phyloP scores from a whole-genome alignment of 2,888 invertebrate genomes.

The Trachelus troglodyta region DNA sequence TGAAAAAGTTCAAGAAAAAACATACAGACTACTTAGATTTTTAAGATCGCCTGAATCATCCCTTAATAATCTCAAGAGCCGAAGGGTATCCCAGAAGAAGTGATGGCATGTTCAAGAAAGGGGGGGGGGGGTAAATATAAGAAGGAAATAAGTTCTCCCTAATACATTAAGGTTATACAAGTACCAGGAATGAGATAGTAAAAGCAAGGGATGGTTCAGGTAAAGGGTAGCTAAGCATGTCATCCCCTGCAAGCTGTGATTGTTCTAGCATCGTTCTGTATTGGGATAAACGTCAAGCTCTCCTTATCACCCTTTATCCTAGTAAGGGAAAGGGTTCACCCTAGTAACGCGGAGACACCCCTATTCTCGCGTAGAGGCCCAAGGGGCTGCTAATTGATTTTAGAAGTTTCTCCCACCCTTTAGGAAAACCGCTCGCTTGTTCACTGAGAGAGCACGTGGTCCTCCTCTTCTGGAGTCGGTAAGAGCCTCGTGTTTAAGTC shows the following conservation, averaged over 20 bases:
- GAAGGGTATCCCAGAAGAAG: not conserved
- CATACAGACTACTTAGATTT: not conserved
- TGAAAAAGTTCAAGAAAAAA: not conserved
- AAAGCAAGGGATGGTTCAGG: not conserved
- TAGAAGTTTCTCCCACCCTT: slow-evolving; percentile 54
- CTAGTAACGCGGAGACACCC: not conserved
- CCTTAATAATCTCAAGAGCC: not conserved
- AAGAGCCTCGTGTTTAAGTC: slow-evolving; percentile 35
- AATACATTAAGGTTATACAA: not conserved
- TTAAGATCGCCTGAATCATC: not conserved
- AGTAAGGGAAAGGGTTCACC: slow-evolving; percentile 3
- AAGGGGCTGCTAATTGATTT: slow-evolving; percentile 62
- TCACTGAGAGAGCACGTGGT: not conserved
- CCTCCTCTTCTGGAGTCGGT: not conserved
- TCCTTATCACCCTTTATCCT: slow-evolving; percentile 29
- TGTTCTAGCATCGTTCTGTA: slow-evolving; percentile 45
- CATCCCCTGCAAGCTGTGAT: slow-evolving; percentile 49
- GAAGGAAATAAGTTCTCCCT: not conserved
- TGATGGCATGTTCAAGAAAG: not conserved
- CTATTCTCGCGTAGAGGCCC: not conserved
- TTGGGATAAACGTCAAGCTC: slow-evolving; percentile 40
- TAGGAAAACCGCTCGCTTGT: not conserved
- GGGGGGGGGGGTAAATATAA: not conserved
- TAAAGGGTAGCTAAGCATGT: not conserved
- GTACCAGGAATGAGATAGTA: not conserved